phyloP scores from a whole-genome alignment of 2,797 vertebrate species.

The Lophotriccus pileatus region DNA sequence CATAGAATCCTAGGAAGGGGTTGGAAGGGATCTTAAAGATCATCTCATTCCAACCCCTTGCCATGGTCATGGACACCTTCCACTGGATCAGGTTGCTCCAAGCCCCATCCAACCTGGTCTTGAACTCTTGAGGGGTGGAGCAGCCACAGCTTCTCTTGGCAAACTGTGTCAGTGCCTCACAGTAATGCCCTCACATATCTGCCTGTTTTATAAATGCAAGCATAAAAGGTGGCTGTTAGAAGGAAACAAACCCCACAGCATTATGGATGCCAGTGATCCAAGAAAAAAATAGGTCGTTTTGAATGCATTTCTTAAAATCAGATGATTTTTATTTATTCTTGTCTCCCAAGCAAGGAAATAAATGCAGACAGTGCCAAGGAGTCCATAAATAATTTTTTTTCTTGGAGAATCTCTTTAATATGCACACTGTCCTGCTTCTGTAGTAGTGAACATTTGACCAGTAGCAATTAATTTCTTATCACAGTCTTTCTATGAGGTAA shows the following conservation, averaged over 20 bases:
- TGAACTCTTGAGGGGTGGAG: not conserved
- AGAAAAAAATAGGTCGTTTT: not conserved
- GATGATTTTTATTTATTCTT: not conserved
- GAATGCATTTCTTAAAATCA: not conserved
- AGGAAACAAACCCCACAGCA: not conserved
- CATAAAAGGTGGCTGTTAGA: not conserved
- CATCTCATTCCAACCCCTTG: not conserved
- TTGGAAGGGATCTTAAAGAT: not conserved
- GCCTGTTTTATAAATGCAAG: not conserved
- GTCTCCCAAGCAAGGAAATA: not conserved
- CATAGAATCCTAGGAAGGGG: not conserved
- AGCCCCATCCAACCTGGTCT: not conserved
- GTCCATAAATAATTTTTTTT: conserved; percentile 23
- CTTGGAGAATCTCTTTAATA: conserved; percentile 39
- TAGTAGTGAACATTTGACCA: conserved; percentile 51
- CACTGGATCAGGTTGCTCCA: not conserved
- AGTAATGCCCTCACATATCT: not conserved
- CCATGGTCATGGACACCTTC: not conserved
- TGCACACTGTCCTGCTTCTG: not conserved
- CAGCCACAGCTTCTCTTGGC: not conserved
- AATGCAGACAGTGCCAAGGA: not conserved
- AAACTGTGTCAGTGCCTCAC: not conserved
- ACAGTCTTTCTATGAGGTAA: conserved; percentile 59
- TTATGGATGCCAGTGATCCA: not conserved
- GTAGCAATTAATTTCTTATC: conserved; percentile 64